phyloP scores from a whole-genome alignment of 2,888 invertebrate species.

The Ennomos quercinarius region DNA sequence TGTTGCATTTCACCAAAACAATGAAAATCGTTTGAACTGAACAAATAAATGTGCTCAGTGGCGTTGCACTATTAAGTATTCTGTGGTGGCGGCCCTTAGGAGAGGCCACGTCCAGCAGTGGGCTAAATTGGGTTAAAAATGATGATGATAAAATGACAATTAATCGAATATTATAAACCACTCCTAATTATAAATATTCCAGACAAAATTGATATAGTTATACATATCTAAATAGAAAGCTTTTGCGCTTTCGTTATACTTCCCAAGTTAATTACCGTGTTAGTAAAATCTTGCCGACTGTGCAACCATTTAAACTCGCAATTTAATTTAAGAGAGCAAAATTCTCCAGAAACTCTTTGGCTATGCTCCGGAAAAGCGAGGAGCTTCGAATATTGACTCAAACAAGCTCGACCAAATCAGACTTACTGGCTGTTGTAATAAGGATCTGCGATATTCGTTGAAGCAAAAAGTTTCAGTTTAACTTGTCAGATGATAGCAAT shows the following conservation, averaged over 20 bases:
- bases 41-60: too few species aligned
- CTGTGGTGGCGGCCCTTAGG: too few species aligned
- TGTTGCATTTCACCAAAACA: too few species aligned
- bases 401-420: conserved; percentile 12
- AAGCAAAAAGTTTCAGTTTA: conserved; percentile 45
- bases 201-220: background rate
- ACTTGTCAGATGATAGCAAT: conserved; percentile 58
- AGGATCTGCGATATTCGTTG: conserved; percentile 20
- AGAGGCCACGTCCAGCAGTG: too few species aligned
- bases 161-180: too few species aligned
- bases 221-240: conserved; percentile 3
- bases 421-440: conserved; percentile 17
- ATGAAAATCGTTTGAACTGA: too few species aligned
- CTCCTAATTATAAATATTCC: too few species aligned
- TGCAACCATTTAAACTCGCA: conserved; percentile 13
- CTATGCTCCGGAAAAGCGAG: conserved; percentile 11
- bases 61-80: too few species aligned
- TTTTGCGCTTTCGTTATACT: conserved; percentile 1
- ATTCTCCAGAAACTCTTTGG: conserved; percentile 21
- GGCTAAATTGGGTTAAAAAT: too few species aligned
- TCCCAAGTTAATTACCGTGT: conserved; percentile 13
- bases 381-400: conserved; percentile 23
- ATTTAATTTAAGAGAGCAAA: conserved; percentile 24
- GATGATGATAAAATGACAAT: too few species aligned
- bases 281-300: conserved; percentile 20